These are phyloP conservation scores for Ormyrus labotus DNA, from an alignment of 2,888 invertebrate genomes.

Conservation along the genomic window DNA sequence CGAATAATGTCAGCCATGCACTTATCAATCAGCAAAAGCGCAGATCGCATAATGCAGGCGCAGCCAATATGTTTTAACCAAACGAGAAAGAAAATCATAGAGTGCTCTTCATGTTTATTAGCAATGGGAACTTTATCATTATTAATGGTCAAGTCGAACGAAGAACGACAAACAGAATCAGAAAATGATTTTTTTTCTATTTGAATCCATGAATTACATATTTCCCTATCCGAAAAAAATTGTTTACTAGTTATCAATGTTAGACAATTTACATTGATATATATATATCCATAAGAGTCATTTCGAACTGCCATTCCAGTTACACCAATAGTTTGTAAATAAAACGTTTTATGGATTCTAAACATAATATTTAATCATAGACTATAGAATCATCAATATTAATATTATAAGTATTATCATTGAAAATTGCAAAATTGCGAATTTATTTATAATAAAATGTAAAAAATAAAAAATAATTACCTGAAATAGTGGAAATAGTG, in stretches of 20 bases:
- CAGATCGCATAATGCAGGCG: constrained; percentile 42
- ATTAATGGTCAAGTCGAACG: no score
- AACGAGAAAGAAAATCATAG: constrained; percentile 43
- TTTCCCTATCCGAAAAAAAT: no score
- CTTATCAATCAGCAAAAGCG: constrained; percentile 47
- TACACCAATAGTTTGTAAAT: no score
- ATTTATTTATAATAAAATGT: constrained; percentile 1
- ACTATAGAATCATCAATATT: constrained; percentile 9
- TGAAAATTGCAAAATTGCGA: neutral
- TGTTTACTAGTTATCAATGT: no score
- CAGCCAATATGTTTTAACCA: constrained; percentile 38
- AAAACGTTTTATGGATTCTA: no score
- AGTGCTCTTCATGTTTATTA: neutral
- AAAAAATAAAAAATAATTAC: constrained; percentile 33
- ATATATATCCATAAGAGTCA: no score
- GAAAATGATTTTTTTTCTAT: no score
- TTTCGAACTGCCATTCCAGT: no score
- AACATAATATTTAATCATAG: constrained; percentile 1
- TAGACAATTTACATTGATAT: no score
- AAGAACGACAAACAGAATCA: no score
- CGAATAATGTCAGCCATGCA: constrained; percentile 41
- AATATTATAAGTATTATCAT: constrained; percentile 8
- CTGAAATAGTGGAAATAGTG: constrained; percentile 5
- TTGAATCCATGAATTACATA: no score
- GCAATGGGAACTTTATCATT: no score